These are phyloP conservation scores for Holacanthus passer DNA, from an alignment of 2,113 vertebrate species.

Conservation along the genomic window DNA sequence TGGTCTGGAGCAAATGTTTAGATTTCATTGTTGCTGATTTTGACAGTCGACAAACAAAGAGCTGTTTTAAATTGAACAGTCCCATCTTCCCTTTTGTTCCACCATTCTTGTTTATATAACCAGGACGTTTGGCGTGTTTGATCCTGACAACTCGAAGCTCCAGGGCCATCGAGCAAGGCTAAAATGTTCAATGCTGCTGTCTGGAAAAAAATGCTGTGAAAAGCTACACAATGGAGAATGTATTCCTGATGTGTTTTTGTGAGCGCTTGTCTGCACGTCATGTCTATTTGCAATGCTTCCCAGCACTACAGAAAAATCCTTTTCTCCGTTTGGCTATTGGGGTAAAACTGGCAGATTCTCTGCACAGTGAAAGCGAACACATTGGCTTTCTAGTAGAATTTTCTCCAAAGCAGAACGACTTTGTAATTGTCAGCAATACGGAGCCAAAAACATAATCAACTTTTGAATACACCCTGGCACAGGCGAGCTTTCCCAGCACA, in stretches of 20 bases:
- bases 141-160: slow-evolving; percentile 58
- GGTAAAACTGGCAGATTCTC: slow-evolving; percentile 45
- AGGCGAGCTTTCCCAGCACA: slow-evolving; percentile 24
- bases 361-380: slow-evolving; percentile 42
- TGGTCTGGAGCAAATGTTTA: slow-evolving; percentile 29
- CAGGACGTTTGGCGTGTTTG: slow-evolving; percentile 43
- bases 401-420: slow-evolving; percentile 61
- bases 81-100: slow-evolving; percentile 47
- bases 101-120: slow-evolving; percentile 45
- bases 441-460: slow-evolving; percentile 71
- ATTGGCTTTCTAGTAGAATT: slow-evolving; percentile 52
- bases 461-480: slow-evolving; percentile 59
- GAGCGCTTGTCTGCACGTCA: slow-evolving; percentile 41
- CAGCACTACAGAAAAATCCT: slow-evolving; percentile 27
- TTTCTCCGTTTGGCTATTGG: slow-evolving; percentile 43
- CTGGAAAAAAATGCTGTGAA: slow-evolving; percentile 51
- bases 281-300: slow-evolving; percentile 49
- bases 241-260: slow-evolving; percentile 61
- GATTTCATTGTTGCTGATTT: slow-evolving; percentile 28
- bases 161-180: slow-evolving; percentile 52
- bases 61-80: slow-evolving; percentile 22
- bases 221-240: slow-evolving; percentile 58
- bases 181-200: slow-evolving; percentile 55
- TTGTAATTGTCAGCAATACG: slow-evolving; percentile 67
- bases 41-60: slow-evolving; percentile 24